These are phyloP conservation scores for Emydura subglobosa DNA, from an alignment of 2,113 vertebrate species.

Conservation along the genomic window DNA sequence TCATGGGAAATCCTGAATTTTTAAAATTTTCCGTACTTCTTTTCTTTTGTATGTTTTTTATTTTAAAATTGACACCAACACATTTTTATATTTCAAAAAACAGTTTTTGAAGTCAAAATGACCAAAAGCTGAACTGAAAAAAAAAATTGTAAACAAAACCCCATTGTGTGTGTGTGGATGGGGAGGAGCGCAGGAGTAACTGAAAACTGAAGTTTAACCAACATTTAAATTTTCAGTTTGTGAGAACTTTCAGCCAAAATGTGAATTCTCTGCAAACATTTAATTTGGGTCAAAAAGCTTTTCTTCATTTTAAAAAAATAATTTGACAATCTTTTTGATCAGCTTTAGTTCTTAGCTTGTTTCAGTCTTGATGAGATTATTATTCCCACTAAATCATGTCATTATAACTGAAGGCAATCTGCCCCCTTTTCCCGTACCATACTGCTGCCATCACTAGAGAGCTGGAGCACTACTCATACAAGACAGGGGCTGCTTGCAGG, in stretches of 20 bases:
- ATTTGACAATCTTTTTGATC: background rate
- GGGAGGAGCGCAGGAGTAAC: too few relatives aligned
- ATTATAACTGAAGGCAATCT: background rate
- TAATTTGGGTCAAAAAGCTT: too few relatives aligned
- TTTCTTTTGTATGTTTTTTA: background rate
- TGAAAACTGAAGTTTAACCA: too few relatives aligned
- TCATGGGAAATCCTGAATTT: background rate
- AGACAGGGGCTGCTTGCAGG: background rate
- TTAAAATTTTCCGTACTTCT: background rate
- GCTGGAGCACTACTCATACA: fast-evolving
- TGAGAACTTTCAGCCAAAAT: too few relatives aligned
- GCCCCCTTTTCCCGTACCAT: background rate
- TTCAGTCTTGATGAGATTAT: background rate
- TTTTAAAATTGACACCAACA: background rate
- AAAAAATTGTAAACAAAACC: background rate
- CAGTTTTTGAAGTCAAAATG: background rate
- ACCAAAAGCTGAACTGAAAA: background rate
- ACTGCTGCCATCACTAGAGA: background rate
- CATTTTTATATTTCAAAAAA: background rate
- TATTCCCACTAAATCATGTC: fast-evolving
- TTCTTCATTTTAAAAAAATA: background rate
- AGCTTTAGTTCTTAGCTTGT: background rate
- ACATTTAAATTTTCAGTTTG: too few relatives aligned
- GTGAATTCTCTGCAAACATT: too few relatives aligned
- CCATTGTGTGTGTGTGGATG: too few relatives aligned